phyloP scores from a whole-genome alignment of 1,140 invertebrate genomes.

The Archegozetes longisetosus region DNA sequence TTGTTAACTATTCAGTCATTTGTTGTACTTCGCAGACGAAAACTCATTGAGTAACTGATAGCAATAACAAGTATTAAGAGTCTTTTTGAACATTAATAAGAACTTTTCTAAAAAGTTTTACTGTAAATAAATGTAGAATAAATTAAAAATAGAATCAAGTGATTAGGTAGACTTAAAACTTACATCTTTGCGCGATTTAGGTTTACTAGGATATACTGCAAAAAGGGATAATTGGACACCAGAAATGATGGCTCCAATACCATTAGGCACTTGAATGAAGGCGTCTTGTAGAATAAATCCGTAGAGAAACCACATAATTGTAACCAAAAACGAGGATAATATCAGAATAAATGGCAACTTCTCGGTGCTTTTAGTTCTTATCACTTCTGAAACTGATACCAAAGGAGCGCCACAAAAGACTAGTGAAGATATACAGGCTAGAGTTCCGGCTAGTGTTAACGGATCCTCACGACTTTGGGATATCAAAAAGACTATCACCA shows the following conservation, averaged over 20 bases:
- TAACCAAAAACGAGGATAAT: conserved; percentile 51
- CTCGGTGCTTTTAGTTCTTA: conserved; percentile 52
- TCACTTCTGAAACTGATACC: conserved; percentile 50
- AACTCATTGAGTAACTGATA: no score
- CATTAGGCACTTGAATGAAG: conserved; percentile 58
- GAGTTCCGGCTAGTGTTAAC: conserved; percentile 34
- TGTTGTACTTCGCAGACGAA: no score
- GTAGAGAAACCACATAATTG: conserved; percentile 54
- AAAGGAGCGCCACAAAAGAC: conserved; percentile 61
- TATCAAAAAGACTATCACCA: conserved; percentile 13
- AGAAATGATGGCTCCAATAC: conserved; percentile 47
- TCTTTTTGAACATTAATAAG: background rate
- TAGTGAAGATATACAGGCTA: conserved; percentile 51
- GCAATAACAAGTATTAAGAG: background rate
- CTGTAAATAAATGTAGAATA: background rate
- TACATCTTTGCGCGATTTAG: background rate
- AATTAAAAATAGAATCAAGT: background rate
- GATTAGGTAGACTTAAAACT: background rate
- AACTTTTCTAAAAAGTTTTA: background rate
- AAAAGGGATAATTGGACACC: conserved; percentile 50
- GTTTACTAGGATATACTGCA: conserved; percentile 39
- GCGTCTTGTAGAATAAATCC: conserved; percentile 48
- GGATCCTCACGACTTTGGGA: background rate
- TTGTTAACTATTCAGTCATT: no score
- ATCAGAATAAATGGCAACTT: conserved; percentile 61